phyloP scores from a whole-genome alignment of 2,113 vertebrate genomes.

The Hydrochoerus hydrochaeris region DNA sequence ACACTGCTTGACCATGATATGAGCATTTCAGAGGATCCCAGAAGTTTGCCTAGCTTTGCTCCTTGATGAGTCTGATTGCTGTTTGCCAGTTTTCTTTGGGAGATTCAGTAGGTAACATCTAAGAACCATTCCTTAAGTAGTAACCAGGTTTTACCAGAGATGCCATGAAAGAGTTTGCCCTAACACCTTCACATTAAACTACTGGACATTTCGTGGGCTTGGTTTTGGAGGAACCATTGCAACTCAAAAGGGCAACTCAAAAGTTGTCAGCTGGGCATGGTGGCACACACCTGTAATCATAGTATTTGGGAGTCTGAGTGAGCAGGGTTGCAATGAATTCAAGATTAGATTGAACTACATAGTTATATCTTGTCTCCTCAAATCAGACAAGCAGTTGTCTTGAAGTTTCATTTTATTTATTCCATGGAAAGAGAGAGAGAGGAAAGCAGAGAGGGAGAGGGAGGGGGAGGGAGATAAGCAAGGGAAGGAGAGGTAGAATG shows the following conservation, averaged over 20 bases:
- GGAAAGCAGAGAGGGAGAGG: not conserved
- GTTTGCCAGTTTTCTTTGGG: not conserved
- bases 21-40: not conserved
- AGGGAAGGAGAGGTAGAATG: not conserved
- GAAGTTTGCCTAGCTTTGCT: not conserved
- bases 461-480: not conserved
- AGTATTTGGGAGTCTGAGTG: not conserved
- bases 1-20: not conserved
- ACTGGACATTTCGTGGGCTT: not conserved
- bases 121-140: not conserved
- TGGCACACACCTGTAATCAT: not conserved
- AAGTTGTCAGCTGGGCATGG: not conserved
- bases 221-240: not conserved
- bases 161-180: not conserved
- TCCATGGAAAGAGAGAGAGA: not conserved
- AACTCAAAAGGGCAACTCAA: not conserved
- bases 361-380: not conserved
- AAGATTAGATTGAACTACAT: not conserved
- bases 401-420: conserved; percentile 44
- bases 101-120: not conserved
- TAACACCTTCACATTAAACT: not conserved
- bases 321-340: not conserved
- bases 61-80: not conserved
- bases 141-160: not conserved
- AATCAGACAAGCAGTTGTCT: not conserved